Evolutionary conservation across 2,888 invertebrate species (phyloP).

Genomic region (Muscina levida): DNA sequence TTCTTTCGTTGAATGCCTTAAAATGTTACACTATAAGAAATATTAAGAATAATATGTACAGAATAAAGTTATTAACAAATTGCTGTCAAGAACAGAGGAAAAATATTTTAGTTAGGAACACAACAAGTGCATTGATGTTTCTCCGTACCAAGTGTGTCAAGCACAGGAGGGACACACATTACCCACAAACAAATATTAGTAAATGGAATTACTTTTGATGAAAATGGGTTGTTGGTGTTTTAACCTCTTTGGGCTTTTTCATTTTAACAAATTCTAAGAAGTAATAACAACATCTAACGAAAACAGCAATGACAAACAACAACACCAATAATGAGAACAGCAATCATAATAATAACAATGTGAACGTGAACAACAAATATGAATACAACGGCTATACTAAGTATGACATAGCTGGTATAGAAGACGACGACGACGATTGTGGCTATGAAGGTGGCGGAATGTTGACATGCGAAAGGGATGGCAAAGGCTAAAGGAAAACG

Average conservation of each 20-base stretch:
- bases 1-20: too few species aligned
- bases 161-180: too few species aligned
- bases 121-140: too few species aligned
- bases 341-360: constrained; percentile 36
- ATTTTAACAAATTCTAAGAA: neutral
- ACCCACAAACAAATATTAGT: constrained; percentile 43
- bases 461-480: neutral
- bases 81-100: too few species aligned
- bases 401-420: neutral
- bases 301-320: neutral
- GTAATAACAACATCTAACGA: constrained; percentile 24
- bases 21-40: too few species aligned
- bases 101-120: too few species aligned
- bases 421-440: neutral
- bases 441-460: neutral
- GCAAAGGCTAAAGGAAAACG: neutral
- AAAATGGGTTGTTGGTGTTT: constrained; percentile 44
- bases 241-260: constrained; percentile 9
- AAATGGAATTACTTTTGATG: constrained; percentile 35
- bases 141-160: too few species aligned
- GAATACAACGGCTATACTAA: neutral
- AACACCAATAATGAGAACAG: neutral
- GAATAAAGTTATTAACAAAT: too few species aligned
- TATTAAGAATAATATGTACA: too few species aligned
- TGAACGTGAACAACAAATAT: constrained; percentile 8